Evolutionary conservation across 1,140 invertebrate genomes (phyloP), one percentile per base, ranked within the genome.

Genomic region (Caenorhabditis tropicalis): DNA sequence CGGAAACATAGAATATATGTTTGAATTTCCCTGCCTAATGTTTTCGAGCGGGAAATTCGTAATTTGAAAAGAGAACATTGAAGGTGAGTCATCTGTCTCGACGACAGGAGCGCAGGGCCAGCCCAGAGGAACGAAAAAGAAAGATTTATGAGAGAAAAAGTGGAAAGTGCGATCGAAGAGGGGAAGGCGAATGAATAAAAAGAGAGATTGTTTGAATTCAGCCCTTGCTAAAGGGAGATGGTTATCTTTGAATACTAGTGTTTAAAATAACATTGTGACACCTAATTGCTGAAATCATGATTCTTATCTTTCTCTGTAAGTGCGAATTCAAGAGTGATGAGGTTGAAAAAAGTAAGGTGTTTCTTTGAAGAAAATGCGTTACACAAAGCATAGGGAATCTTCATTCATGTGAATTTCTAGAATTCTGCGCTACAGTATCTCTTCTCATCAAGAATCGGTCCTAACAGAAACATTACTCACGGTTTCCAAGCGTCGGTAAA

Each of bases 201-300:
- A 58, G 27, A 39, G 36, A 65, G 33, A 39, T 43, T 33, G 58
- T 65, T 65, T 65, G 58, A 65, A 65, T 65, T 65, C 31, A 65
- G 58, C 58, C 58, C 33, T 9, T n/a, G n/a, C 10, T n/a, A 36
- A 65, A 4, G 31, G 29, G 9, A 65, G 58, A 65, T 65, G 29
- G 15, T 36, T 36, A 65, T 65, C 58, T 65, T 0, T 36, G 36
- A 6, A 21, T 65, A 65, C 58, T 65, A 12, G 58, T 65, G 58
- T 65, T 65, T 65, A 65, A 65, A 65, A 65, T 65, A 65, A 65
- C 58, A 65, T 65, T 65, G 58, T 65, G 58, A 65, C 58, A 65
- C 58, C 58, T 65, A 65, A 36, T 33, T n/a, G 29, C 58, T 65
- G 24, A 65, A 65, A 27, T 33, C 24, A 0, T 33, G 58, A 65